These are phyloP conservation scores for Silurus asotus DNA, from an alignment of 2,113 vertebrate genomes.

Conservation along the genomic window DNA sequence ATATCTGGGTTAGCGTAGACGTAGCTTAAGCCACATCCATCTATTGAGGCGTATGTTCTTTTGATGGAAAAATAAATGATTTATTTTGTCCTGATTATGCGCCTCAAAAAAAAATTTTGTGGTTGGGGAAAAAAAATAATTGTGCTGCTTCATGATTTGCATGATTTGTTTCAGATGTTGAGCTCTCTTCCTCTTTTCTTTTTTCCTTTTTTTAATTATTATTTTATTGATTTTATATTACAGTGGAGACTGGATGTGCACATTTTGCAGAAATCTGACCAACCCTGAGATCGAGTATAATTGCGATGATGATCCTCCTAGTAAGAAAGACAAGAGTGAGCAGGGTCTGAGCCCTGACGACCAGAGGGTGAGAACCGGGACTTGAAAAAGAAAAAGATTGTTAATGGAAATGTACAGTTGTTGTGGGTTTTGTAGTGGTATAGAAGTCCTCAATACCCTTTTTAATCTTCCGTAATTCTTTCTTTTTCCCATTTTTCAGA, in stretches of 20 bases:
- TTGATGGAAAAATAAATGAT: too few relatives aligned
- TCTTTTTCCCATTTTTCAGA: conserved; percentile 71
- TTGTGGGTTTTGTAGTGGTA: not conserved
- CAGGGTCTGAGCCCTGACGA: conserved; percentile 85
- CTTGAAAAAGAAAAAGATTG: conserved; percentile 15
- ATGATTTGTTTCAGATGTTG: conserved; percentile 52
- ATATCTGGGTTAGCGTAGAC: too few relatives aligned
- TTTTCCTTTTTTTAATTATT: not conserved
- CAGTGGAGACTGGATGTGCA: conserved; percentile 97
- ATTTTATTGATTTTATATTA: conserved; percentile 18
- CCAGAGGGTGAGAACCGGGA: conserved; percentile 80
- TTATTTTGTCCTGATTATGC: not conserved
- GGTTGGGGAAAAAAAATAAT: not conserved
- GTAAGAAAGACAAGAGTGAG: conserved; percentile 82
- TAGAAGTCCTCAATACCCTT: not conserved
- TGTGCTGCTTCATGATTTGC: not conserved
- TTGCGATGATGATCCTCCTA: conserved; percentile 86
- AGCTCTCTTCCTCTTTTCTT: not conserved
- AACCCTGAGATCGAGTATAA: conserved; percentile 93
- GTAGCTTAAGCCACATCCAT: too few relatives aligned
- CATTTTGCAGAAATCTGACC: conserved; percentile 90
- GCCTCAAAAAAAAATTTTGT: not conserved
- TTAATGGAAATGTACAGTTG: not conserved
- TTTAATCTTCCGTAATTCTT: not conserved
- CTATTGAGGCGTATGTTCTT: too few relatives aligned